phyloP scores from a whole-genome alignment of 2,888 invertebrate species.

The Syrista parreyssii region DNA sequence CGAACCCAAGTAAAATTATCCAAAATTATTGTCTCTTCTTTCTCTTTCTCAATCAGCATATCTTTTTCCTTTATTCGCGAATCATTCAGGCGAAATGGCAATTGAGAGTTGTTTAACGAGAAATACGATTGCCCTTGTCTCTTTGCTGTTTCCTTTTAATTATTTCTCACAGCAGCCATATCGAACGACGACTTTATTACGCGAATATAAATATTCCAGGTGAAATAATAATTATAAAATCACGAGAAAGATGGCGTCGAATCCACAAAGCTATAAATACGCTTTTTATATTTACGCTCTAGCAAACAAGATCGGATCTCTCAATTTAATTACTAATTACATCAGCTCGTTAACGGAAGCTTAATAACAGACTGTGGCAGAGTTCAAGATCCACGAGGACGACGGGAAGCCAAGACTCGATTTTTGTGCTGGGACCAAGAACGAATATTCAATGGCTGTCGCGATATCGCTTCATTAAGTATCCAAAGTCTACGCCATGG shows the following conservation, averaged over 20 bases:
- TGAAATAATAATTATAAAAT: too few relatives aligned
- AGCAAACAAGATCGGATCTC: not conserved
- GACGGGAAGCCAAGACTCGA: not conserved
- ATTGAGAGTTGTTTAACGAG: not conserved
- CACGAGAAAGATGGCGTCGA: too few relatives aligned
- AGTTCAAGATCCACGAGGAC: not conserved
- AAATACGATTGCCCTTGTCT: not conserved
- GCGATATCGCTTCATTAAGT: too few relatives aligned
- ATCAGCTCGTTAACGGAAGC: slow-evolving; percentile 2
- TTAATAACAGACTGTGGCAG: not conserved
- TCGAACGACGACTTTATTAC: too few relatives aligned
- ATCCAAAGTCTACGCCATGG: too few relatives aligned
- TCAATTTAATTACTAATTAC: slow-evolving; percentile 1
- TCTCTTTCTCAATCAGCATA: not conserved
- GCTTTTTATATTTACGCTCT: too few relatives aligned
- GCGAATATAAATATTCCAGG: too few relatives aligned
- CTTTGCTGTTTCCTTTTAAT: too few relatives aligned
- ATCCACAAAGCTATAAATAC: too few relatives aligned
- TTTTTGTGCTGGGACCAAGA: too few relatives aligned
- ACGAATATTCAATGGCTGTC: too few relatives aligned
- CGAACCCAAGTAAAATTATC: not conserved
- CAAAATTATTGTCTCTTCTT: not conserved
- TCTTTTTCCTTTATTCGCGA: not conserved
- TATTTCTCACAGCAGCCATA: too few relatives aligned
- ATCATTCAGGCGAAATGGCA: not conserved